Evolutionary conservation across 2,888 invertebrate genomes (phyloP), one percentile per base, ranked within the genome.

Genomic region (Netelia melanura): DNA sequence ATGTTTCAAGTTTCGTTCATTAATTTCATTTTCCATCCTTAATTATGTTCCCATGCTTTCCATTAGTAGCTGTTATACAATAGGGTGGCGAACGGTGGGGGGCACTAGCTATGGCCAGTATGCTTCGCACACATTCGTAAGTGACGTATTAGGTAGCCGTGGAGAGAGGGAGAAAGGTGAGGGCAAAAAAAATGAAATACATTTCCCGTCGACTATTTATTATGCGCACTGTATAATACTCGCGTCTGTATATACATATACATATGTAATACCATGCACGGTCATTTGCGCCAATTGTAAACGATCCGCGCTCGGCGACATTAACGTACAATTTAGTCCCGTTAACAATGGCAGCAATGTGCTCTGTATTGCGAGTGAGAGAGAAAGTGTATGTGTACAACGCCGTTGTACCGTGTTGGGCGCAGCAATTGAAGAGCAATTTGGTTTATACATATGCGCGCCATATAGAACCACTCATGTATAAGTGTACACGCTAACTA

Each of bases 381-480:
- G 67, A 30, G 62, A 61, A 23, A 56, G 65, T 3, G 5, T 30
- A 30, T 30, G 6, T 30, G 30, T 38, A 44, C 38, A 48, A 44
- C 64, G 65, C 71, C 62, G 78, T 61, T 38, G 62, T 68, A 30
- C 52, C 44, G 17, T 21, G 25, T n/a, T 14, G 30, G 25, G 81
- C 77, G 58, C 68, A 65, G 56, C 78, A 79, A 82, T 85, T 79
- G 81, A 85, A 82, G 81, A 79, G 81, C 75, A 81, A 85, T 85
- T 84, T 75, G 72, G 77, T 78, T 68, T 74, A 72, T 81, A 62
- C 48, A 11, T 67, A 43, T 23, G 25, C 77, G 44, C 44, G 14
- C n/a, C 44, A 71, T 58, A 21, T 2, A 21, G n/a, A 71, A 43
- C 21, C 43, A 38, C 25, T 58, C 58, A 8, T 58, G 58, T 58